Evolutionary conservation across 1,140 invertebrate species (phyloP).

Genomic region (Trinorchestia longiramus): DNA sequence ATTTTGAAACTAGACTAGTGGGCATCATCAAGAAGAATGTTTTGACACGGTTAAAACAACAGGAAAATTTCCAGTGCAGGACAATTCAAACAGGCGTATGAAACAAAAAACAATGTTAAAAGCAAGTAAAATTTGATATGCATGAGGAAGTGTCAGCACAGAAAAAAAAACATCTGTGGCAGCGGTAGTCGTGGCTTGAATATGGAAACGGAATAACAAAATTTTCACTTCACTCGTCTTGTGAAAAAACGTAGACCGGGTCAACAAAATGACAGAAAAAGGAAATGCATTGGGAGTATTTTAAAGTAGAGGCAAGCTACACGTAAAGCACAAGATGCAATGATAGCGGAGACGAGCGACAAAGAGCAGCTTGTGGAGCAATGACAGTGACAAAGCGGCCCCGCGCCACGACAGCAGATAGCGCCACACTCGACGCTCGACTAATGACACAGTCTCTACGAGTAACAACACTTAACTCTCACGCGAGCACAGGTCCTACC

Average conservation of each 20-base stretch:
- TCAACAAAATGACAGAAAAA: neutral
- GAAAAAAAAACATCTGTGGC: neutral
- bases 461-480: neutral
- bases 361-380: constrained; percentile 14
- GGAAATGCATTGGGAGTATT: neutral
- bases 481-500: neutral
- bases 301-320: neutral
- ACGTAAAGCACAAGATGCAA: constrained; percentile 31
- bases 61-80: neutral
- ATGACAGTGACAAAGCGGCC: constrained; percentile 18
- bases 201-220: neutral
- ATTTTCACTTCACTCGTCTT: neutral
- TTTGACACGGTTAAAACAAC: neutral
- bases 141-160: neutral
- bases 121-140: neutral
- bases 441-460: neutral
- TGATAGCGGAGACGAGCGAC: neutral
- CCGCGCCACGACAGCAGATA: constrained; percentile 28
- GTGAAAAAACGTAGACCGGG: neutral
- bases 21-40: neutral
- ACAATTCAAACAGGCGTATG: no score
- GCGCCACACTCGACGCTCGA: constrained; percentile 16
- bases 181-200: neutral
- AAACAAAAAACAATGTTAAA: neutral
- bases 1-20: neutral